Conservation (phyloP, 2,113 vertebrate species). For the Paradoxurus hermaphroditus region DNA sequence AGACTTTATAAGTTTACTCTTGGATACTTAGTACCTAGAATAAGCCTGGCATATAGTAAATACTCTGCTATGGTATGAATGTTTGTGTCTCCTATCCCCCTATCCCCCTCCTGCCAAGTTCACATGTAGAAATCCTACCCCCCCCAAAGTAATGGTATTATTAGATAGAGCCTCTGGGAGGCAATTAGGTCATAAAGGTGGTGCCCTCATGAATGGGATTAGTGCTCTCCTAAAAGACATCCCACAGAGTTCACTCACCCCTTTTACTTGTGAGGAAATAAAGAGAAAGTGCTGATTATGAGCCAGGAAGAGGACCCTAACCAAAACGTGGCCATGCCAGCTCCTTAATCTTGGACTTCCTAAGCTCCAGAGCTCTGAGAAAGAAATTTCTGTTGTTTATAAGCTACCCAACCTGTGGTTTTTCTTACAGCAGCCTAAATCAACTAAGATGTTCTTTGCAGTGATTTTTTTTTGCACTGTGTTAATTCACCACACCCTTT, state of each 20-base stretch:
- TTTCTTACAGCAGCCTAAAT: not conserved
- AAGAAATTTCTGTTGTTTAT: too few species aligned
- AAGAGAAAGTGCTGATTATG: not conserved
- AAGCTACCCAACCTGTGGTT: not conserved
- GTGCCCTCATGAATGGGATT: not conserved
- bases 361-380: not conserved
- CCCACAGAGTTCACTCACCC: not conserved
- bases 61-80: not conserved
- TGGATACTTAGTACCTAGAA: not conserved
- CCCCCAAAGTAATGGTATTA: not conserved
- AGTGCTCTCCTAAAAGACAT: not conserved
- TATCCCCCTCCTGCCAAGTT: not conserved
- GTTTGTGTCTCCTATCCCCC: not conserved
- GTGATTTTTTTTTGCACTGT: not conserved
- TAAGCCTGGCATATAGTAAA: not conserved
- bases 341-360: not conserved
- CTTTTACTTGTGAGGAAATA: not conserved
- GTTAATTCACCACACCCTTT: not conserved
- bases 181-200: not conserved
- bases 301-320: not conserved
- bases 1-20: not conserved
- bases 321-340: not conserved
- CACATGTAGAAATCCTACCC: not conserved
- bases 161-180: not conserved
- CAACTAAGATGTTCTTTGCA: not conserved